Conservation (phyloP, 2,113 vertebrate genomes). For the Pantherophis guttatus region DNA sequence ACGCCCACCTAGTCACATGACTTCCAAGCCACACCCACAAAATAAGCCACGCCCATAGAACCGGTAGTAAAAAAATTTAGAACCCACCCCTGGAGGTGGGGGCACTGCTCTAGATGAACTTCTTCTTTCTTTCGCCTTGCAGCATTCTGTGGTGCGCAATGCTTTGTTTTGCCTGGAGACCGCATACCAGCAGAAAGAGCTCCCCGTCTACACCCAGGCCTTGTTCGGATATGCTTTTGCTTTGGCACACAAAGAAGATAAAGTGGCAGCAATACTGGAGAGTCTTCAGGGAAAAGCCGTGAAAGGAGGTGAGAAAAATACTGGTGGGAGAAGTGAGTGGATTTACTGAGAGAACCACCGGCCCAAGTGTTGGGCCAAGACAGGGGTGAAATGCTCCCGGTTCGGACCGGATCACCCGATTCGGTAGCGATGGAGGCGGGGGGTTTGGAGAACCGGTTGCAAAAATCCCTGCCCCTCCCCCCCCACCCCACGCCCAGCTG, state of each 20-base stretch:
- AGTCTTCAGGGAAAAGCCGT: conserved; percentile 54
- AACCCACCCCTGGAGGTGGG: no score
- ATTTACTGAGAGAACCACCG: neutral
- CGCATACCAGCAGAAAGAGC: neutral
- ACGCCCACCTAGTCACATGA: no score
- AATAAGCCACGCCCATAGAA: no score
- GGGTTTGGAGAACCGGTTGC: no score
- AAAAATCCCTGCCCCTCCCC: no score
- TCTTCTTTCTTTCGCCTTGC: neutral
- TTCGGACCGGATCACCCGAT: no score
- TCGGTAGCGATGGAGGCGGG: no score
- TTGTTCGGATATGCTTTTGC: conserved; percentile 67
- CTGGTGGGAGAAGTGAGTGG: neutral
- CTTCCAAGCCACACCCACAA: no score
- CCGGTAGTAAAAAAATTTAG: no score
- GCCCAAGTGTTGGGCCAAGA: no score
- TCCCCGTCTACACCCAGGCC: conserved; percentile 56
- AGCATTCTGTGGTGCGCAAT: conserved; percentile 56
- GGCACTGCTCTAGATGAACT: neutral
- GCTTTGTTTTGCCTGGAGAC: conserved; percentile 62
- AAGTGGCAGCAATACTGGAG: conserved; percentile 27
- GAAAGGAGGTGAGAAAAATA: conserved; percentile 53
- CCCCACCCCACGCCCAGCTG: no score
- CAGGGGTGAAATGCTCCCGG: no score
- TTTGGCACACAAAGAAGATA: conserved; percentile 53